These are phyloP conservation scores for Datnioides undecimradiatus DNA, from an alignment of 2,113 vertebrate genomes.

Conservation along the genomic window DNA sequence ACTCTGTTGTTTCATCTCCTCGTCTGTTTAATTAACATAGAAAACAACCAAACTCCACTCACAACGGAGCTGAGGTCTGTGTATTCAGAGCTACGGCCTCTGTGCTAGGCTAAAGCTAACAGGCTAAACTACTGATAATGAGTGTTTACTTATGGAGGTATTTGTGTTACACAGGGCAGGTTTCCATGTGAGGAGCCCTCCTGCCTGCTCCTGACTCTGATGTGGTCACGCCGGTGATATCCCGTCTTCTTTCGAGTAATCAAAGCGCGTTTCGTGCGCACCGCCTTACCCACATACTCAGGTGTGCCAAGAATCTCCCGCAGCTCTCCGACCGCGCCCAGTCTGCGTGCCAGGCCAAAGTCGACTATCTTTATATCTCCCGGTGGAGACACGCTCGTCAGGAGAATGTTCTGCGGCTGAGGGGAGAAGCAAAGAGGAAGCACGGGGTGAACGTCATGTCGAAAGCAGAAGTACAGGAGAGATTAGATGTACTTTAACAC, in stretches of 20 bases:
- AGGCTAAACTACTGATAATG: background rate
- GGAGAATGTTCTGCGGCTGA: constrained; percentile 96
- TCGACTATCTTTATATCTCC: constrained; percentile 98
- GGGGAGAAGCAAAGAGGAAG: background rate
- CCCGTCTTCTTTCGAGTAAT: background rate
- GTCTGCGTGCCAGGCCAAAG: constrained; percentile 94
- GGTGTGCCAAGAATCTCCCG: constrained; percentile 96
- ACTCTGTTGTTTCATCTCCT: background rate
- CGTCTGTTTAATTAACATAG: background rate
- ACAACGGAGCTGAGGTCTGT: background rate
- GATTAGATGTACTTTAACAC: background rate
- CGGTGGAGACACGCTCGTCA: constrained; percentile 90
- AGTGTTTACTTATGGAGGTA: background rate
- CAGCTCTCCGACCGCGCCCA: constrained; percentile 89
- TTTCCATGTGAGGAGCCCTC: background rate
- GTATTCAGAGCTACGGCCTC: background rate
- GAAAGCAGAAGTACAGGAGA: constrained; percentile 10
- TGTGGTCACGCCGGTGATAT: background rate
- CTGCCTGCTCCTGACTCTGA: background rate
- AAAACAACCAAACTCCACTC: background rate
- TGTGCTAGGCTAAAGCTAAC: background rate
- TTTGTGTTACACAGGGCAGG: background rate
- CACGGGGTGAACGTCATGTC: background rate
- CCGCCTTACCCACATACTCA: constrained; percentile 92
- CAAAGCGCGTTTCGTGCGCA: background rate